phyloP scores from a whole-genome alignment of 2,888 invertebrate genomes.

The Dermolepida albohirtum region DNA sequence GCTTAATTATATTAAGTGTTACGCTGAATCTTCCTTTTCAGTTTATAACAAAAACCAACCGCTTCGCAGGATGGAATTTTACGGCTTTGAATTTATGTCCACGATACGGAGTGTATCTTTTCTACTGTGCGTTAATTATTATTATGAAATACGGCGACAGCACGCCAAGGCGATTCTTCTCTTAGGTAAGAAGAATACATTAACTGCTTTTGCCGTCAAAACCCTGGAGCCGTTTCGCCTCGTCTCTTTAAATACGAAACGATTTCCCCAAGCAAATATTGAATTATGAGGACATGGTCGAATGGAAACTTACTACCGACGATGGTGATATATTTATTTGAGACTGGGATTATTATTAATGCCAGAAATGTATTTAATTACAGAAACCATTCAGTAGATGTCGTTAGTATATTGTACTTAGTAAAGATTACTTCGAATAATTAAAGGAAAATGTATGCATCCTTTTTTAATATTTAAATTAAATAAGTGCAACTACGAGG shows the following conservation, averaged over 20 bases:
- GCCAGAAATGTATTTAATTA: too few relatives aligned
- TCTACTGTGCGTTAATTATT: constrained; percentile 52
- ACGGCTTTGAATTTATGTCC: constrained; percentile 25
- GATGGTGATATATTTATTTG: constrained; percentile 34
- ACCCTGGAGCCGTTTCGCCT: not conserved
- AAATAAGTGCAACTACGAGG: too few relatives aligned
- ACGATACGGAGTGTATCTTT: constrained; percentile 17
- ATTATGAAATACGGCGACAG: constrained; percentile 53
- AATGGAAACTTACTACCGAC: constrained; percentile 13
- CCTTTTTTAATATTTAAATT: too few relatives aligned
- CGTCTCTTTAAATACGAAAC: constrained; percentile 29
- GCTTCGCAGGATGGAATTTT: constrained; percentile 2
- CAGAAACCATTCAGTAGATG: too few relatives aligned
- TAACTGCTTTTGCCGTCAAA: constrained; percentile 31
- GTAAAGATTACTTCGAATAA: too few relatives aligned
- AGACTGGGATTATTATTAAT: too few relatives aligned
- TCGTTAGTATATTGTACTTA: too few relatives aligned
- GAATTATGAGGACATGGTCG: constrained; percentile 38
- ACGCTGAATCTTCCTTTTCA: not conserved
- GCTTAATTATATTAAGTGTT: constrained; percentile 6
- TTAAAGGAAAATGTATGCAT: too few relatives aligned
- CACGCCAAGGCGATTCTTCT: constrained; percentile 40
- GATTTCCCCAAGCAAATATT: constrained; percentile 41
- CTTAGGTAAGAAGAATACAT: constrained; percentile 43
- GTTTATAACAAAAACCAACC: constrained; percentile 12